These are phyloP conservation scores for Phyllotreta striolata DNA, from an alignment of 2,888 invertebrate genomes.

Conservation along the genomic window DNA sequence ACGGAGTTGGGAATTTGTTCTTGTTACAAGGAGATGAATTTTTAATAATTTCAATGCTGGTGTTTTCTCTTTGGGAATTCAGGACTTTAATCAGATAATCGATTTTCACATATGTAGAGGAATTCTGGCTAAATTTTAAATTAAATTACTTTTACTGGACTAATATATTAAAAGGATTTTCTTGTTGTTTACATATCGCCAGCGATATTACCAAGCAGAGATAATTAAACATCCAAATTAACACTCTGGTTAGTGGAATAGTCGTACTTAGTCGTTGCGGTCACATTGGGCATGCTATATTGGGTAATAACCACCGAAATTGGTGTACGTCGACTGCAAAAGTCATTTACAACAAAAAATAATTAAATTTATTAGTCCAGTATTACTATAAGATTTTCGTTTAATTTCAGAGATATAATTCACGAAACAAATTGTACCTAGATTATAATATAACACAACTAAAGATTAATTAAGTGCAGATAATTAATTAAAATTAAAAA, in stretches of 20 bases:
- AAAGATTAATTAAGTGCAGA: too few species aligned
- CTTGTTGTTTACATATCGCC: constrained; percentile 49
- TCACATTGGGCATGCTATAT: constrained; percentile 34
- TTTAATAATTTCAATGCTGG: constrained; percentile 20
- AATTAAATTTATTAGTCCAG: not conserved
- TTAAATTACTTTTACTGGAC: too few species aligned
- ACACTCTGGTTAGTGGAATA: constrained; percentile 38
- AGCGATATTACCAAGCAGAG: constrained; percentile 49
- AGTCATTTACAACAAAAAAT: constrained; percentile 8
- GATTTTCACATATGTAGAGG: too few species aligned
- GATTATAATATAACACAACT: too few species aligned
- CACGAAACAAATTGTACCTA: too few species aligned
- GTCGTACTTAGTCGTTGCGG: constrained; percentile 39
- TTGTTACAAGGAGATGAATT: constrained; percentile 15
- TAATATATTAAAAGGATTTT: not conserved
- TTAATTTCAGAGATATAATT: too few species aligned
- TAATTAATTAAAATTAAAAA: too few species aligned
- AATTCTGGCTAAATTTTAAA: too few species aligned
- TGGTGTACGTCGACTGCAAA: constrained; percentile 14
- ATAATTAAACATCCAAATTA: constrained; percentile 47
- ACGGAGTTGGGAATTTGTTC: constrained; percentile 16
- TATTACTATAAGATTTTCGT: too few species aligned
- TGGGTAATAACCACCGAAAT: constrained; percentile 29
- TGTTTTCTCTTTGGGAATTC: too few species aligned
- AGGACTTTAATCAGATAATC: too few species aligned